A percentile compares a stretch with the other conserved stretches of the same genome.
phyloP scores from a whole-genome alignment of 2,797 vertebrate species.

The Falco biarmicus region DNA sequence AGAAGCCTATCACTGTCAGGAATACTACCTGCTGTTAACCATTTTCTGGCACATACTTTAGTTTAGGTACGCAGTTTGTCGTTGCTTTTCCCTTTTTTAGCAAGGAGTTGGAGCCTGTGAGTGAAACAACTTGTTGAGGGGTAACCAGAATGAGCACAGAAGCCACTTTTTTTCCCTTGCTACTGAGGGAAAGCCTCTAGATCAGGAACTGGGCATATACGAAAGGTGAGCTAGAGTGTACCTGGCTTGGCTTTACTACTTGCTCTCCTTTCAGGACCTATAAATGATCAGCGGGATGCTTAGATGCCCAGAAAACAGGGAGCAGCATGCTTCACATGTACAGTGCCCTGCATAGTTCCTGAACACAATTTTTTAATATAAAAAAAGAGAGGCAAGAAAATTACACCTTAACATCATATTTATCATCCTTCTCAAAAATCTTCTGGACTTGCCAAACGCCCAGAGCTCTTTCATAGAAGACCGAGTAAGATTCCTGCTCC shows the following conservation, averaged over 20 bases:
- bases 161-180: not conserved
- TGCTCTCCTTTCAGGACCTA: not conserved
- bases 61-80: not conserved
- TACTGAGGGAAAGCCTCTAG: not conserved
- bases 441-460: not conserved
- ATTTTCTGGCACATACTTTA: not conserved
- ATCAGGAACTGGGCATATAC: not conserved
- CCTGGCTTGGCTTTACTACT: not conserved
- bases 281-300: not conserved
- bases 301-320: not conserved
- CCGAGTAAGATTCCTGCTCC: not conserved
- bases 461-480: not conserved
- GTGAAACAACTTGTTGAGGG: not conserved
- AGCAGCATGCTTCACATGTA: rapidly evolving
- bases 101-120: not conserved
- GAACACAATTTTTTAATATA: not conserved
- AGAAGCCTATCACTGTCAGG: not conserved
- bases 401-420: not conserved
- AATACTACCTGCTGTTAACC: not conserved
- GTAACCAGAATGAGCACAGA: not conserved
- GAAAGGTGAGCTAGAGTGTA: not conserved
- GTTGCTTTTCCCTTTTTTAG: not conserved
- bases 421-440: not conserved
- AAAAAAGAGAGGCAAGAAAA: not conserved
- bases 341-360: not conserved